Percentiles rank a stretch among this genome's conserved stretches.
phyloP scores from a whole-genome alignment of 1,140 invertebrate genomes.

The Trigoniulus corallinus region DNA sequence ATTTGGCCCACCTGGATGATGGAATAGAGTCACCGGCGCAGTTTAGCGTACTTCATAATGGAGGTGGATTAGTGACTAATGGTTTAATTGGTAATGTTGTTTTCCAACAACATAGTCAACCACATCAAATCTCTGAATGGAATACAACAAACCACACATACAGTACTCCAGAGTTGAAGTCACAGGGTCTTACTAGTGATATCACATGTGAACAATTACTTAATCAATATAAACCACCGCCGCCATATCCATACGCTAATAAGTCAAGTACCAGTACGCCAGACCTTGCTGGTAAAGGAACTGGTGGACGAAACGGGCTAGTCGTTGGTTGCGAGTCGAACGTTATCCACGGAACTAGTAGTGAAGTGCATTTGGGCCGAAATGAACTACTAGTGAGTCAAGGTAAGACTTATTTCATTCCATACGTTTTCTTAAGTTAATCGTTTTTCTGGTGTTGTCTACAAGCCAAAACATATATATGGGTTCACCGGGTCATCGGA shows the following conservation, averaged over 20 bases:
- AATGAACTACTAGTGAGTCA: too few species aligned
- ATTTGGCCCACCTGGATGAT: constrained; percentile 11
- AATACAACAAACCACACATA: constrained; percentile 16
- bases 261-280: constrained; percentile 60
- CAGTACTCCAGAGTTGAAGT: constrained; percentile 32
- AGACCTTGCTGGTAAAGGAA: constrained; percentile 39
- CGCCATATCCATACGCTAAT: constrained; percentile 52
- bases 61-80: neutral
- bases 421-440: too few species aligned
- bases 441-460: too few species aligned
- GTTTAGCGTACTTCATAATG: neutral
- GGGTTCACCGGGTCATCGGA: too few species aligned
- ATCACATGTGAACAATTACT: neutral
- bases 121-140: neutral
- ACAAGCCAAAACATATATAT: too few species aligned
- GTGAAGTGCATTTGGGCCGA: too few species aligned
- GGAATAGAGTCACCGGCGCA: neutral
- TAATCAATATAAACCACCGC: constrained; percentile 50
- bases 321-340: constrained; percentile 13
- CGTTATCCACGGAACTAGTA: neutral
- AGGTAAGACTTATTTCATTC: constrained; percentile 20
- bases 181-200: constrained; percentile 11
- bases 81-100: neutral
- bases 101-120: neutral
- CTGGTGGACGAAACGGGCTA: constrained; percentile 10